A percentile compares a stretch with the other conserved stretches of the same genome.
Evolutionary conservation across 2,888 invertebrate species (phyloP).

Genomic region (Nymphalis urticae): DNA sequence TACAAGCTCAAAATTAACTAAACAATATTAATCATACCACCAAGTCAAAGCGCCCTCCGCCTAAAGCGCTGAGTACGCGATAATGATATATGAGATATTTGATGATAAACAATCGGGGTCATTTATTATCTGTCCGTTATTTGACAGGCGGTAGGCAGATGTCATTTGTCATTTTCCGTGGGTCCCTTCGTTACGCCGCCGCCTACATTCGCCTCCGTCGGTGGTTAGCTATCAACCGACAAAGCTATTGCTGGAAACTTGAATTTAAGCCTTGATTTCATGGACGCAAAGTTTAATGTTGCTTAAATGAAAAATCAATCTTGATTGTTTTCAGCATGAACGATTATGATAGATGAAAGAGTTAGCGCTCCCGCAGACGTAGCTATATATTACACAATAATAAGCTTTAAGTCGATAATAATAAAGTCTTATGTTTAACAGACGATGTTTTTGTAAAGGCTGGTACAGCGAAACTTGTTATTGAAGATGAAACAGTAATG

Average conservation of each 20-base stretch:
- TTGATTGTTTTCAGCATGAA: conserved; percentile 82
- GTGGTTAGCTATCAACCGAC: conserved; percentile 76
- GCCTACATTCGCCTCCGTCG: conserved; percentile 77
- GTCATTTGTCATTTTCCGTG: conserved; percentile 85
- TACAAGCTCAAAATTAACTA: conserved; percentile 77
- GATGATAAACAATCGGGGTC: conserved; percentile 84
- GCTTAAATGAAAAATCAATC: conserved; percentile 66
- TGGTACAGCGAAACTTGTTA: conserved; percentile 72
- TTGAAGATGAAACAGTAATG: conserved; percentile 81
- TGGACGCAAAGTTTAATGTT: conserved; percentile 48
- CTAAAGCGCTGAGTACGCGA: conserved; percentile 74
- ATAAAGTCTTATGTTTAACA: conserved; percentile 56
- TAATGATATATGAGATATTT: conserved; percentile 83
- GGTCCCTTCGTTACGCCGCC: conserved; percentile 79
- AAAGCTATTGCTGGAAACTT: conserved; percentile 46
- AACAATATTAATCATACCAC: conserved; percentile 79
- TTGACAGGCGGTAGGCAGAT: conserved; percentile 86
- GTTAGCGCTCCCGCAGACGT: conserved; percentile 79
- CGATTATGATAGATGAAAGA: conserved; percentile 83
- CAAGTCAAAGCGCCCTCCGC: conserved; percentile 62
- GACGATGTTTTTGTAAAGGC: conserved; percentile 46
- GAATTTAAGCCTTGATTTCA: conserved; percentile 48
- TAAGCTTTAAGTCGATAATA: conserved; percentile 50
- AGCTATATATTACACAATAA: conserved; percentile 49
- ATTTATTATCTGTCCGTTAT: conserved; percentile 85